A percentile compares a stretch with the other conserved stretches of the same genome.
phyloP scores from a whole-genome alignment of 1,140 invertebrate genomes.

The Limonius californicus region DNA sequence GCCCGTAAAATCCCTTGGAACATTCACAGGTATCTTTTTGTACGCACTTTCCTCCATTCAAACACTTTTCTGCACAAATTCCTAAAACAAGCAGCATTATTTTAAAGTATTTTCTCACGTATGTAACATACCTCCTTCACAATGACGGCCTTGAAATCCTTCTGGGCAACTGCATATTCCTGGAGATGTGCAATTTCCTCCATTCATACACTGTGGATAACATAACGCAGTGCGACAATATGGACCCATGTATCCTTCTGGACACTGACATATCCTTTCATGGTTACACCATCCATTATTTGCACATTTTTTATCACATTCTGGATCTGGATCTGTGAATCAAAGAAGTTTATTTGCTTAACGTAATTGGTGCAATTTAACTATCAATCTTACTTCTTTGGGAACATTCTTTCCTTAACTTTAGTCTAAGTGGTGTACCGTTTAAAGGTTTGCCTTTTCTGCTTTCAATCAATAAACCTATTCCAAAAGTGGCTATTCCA shows the following conservation, averaged over 20 bases:
- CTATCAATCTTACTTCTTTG: conserved; percentile 72
- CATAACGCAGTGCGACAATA: conserved; percentile 85
- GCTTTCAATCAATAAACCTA: conserved; percentile 82
- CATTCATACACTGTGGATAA: conserved; percentile 90
- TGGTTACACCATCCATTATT: conserved; percentile 78
- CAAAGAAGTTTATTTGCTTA: conserved; percentile 14
- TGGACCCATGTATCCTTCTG: conserved; percentile 84
- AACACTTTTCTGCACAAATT: conserved; percentile 85
- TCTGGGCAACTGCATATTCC: conserved; percentile 81
- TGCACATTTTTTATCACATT: conserved; percentile 80
- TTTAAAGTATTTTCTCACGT: background rate
- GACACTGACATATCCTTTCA: conserved; percentile 80
- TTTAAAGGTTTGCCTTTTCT: conserved; percentile 71
- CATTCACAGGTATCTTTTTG: conserved; percentile 90
- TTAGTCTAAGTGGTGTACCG: conserved; percentile 85
- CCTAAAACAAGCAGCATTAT: conserved; percentile 57
- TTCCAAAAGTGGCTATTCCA: conserved; percentile 83
- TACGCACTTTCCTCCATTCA: conserved; percentile 92
- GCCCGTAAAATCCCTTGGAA: conserved; percentile 83
- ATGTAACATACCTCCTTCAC: conserved; percentile 79
- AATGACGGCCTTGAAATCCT: conserved; percentile 87
- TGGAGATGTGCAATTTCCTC: conserved; percentile 83
- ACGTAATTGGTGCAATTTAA: background rate
- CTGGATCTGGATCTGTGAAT: conserved; percentile 74
- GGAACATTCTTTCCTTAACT: conserved; percentile 90